Evolutionary conservation across 2,113 vertebrate genomes (phyloP), one percentile per base, ranked within the genome.

Genomic region (Dipodomys stephensi): DNA sequence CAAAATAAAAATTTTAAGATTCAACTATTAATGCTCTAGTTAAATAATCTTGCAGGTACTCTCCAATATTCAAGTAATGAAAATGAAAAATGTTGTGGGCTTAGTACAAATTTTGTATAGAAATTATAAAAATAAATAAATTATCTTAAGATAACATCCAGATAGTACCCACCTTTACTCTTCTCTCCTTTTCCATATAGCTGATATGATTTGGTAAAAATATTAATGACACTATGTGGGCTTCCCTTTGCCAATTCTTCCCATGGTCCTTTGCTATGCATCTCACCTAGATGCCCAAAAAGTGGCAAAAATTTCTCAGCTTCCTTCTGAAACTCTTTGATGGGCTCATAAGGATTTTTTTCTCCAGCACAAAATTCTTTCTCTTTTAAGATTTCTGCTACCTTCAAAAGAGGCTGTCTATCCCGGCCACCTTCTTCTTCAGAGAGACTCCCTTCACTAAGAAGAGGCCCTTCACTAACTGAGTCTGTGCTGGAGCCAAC

Each of bases 151-250:
- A 49, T 84, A 95, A 90, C 30, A 92, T 65, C 71, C 49, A 85
- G 73, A 65, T 86, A 69, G 23, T 39, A 87, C 2, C 74, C 57
- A 13, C 27, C n/a, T 74, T 94, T 72, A 79, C 96, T 95, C 91
- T 95, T 71, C 98, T 98, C 93, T 99, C 99, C 99, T 99, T 98
- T 98, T 90, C 97, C 98, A 91, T 98, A 97, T 69, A 98, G 96
- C 25, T 98, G 98, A n/a, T 98, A 98, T 81, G 98, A 99, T 97
- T 99, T 99, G 0, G 99, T 98, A 96, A 99, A 99, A 97, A 99
- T 99, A 97, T 99, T 99, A 98, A 99, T 99, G 85, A 99, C 99
- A 23, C 99, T 99, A 89, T 99, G 98, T 23, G 99, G 99, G 97
- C 99, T 99, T 96, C 99, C 99, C 92, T 99, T 99, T 12, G 98